Conservation (phyloP, 2,888 invertebrate species). For the Stenurella melanura region DNA sequence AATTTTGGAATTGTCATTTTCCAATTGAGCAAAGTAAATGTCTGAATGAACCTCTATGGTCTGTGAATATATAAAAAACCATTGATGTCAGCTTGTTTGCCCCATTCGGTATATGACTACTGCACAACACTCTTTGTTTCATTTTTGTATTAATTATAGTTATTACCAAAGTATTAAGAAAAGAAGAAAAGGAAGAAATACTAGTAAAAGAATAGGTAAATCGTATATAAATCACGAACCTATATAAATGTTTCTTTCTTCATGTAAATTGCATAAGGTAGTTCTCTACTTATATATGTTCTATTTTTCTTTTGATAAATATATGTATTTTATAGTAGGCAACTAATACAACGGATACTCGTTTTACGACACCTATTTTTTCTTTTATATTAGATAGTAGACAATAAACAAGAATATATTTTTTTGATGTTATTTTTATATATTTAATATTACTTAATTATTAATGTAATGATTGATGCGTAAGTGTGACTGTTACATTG, state of each 20-base stretch:
- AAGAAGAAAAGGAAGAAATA: neutral
- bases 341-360: neutral
- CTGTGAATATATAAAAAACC: too few relatives aligned
- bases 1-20: too few relatives aligned
- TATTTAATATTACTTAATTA: neutral
- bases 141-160: neutral
- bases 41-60: too few relatives aligned
- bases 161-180: conserved; percentile 1
- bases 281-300: neutral
- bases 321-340: neutral
- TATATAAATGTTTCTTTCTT: too few relatives aligned
- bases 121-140: neutral
- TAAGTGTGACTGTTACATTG: neutral
- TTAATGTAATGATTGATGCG: neutral
- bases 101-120: neutral
- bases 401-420: neutral
- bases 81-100: too few relatives aligned
- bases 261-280: too few relatives aligned
- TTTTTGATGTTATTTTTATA: neutral
- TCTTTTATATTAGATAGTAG: neutral
- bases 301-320: neutral
- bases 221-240: too few relatives aligned
- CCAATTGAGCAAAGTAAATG: too few relatives aligned
- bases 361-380: neutral
- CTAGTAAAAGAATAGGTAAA: too few relatives aligned